Percentiles rank a stretch among this genome's conserved stretches.
phyloP scores from a whole-genome alignment of 2,888 invertebrate genomes.

The Amblyjoppa proteus region DNA sequence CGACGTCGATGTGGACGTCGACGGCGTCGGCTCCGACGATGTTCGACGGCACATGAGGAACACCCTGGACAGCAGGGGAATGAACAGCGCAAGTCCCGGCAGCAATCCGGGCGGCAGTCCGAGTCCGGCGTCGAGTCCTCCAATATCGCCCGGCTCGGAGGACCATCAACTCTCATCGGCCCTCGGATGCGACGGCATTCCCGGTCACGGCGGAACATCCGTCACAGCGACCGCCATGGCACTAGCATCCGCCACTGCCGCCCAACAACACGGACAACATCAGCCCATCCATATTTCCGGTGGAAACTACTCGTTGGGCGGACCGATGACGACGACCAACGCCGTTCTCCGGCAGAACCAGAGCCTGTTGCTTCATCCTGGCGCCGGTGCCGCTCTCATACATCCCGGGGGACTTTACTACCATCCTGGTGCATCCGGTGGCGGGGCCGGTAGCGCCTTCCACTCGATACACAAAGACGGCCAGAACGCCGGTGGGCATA shows the following conservation, averaged over 20 bases:
- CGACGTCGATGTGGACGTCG: conserved; percentile 75
- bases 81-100: conserved; percentile 86
- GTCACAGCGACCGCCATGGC: conserved; percentile 50
- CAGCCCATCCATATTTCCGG: conserved; percentile 56
- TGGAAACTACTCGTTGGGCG: conserved; percentile 52
- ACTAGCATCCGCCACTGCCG: conserved; percentile 17
- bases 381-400: conserved; percentile 79
- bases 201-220: conserved; percentile 83
- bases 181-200: conserved; percentile 50
- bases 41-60: conserved; percentile 68
- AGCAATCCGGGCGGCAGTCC: conserved; percentile 87
- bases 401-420: conserved; percentile 82
- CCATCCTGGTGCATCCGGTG: conserved; percentile 75
- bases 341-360: conserved; percentile 80
- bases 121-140: conserved; percentile 90
- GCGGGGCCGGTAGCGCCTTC: conserved; percentile 80
- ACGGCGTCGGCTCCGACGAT: conserved; percentile 79
- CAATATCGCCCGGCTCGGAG: conserved; percentile 94
- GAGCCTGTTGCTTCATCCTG: conserved; percentile 80
- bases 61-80: conserved; percentile 82
- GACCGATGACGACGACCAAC: conserved; percentile 57
- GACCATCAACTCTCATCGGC: conserved; percentile 85
- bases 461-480: conserved; percentile 86
- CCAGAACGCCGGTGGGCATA: conserved; percentile 78
- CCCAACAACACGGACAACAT: conserved; percentile 53